Conservation (phyloP, 1,140 invertebrate species). For the Drosophila neocordata region DNA sequence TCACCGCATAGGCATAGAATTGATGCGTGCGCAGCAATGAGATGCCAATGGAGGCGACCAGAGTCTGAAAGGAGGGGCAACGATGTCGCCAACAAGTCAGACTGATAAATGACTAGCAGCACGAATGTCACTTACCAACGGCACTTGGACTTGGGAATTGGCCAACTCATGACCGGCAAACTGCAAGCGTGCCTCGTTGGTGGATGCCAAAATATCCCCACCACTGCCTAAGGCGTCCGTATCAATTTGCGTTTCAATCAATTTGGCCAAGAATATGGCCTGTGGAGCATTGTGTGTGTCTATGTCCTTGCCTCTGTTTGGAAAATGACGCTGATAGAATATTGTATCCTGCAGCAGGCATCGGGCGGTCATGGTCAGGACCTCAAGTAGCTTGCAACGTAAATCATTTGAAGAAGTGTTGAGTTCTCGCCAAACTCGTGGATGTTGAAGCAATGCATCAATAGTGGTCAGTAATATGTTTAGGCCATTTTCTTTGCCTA, state of each 20-base stretch:
- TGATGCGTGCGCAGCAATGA: slow-evolving; percentile 77
- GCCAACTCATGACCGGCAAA: slow-evolving; percentile 60
- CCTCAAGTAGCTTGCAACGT: slow-evolving; percentile 57
- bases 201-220: slow-evolving; percentile 33
- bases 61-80: slow-evolving; percentile 27
- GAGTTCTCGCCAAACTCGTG: slow-evolving; percentile 64
- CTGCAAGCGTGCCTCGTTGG: slow-evolving; percentile 30
- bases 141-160: slow-evolving; percentile 71
- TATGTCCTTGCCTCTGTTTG: slow-evolving; percentile 21
- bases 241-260: slow-evolving; percentile 82
- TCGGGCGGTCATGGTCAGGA: slow-evolving; percentile 47
- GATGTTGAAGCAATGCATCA: slow-evolving; percentile 63
- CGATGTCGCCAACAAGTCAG: slow-evolving; percentile 21
- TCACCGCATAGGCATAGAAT: slow-evolving; percentile 86
- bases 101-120: slow-evolving; percentile 43
- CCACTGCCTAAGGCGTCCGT: slow-evolving; percentile 43
- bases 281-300: slow-evolving; percentile 44
- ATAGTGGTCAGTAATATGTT: slow-evolving; percentile 50
- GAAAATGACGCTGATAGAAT: slow-evolving; percentile 73
- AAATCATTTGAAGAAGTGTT: slow-evolving; percentile 46
- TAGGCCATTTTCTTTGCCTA: slow-evolving; percentile 37
- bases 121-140: slow-evolving; percentile 60
- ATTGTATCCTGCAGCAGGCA: slow-evolving; percentile 67
- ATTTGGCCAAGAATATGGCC: slow-evolving; percentile 78
- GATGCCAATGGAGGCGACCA: slow-evolving; percentile 66